Evolutionary conservation across 1,140 invertebrate genomes (phyloP).

Genomic region (Oncopodura yosiiana): DNA sequence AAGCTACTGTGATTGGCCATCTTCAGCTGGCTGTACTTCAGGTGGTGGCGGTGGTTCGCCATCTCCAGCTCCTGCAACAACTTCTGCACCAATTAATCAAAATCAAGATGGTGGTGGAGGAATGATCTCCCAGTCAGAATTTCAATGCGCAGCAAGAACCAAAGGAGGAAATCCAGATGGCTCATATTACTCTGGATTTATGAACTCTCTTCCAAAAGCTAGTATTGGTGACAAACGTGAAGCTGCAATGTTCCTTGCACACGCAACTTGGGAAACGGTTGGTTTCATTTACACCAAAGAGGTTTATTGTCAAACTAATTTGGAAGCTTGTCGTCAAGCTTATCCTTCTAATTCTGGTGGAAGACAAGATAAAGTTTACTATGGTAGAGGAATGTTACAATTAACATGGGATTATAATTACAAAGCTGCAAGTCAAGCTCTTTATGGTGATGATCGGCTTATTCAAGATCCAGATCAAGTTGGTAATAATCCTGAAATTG

Average conservation of each 20-base stretch:
- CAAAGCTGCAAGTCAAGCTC: conserved; percentile 6
- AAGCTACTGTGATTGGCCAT: conserved; percentile 69
- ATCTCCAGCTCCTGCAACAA: no score
- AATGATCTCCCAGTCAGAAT: conserved; percentile 5
- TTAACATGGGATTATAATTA: conserved; percentile 23
- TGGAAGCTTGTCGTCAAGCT: background rate
- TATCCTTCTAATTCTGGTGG: conserved; percentile 9
- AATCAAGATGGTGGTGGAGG: no score
- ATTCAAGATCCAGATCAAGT: background rate
- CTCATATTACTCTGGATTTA: background rate
- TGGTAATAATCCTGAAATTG: background rate
- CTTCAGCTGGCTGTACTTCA: no score
- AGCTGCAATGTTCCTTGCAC: conserved; percentile 4
- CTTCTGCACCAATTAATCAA: no score
- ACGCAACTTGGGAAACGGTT: conserved; percentile 9
- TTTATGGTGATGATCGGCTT: background rate
- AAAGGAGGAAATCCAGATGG: conserved; percentile 1
- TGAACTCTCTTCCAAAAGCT: background rate
- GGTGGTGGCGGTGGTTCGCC: no score
- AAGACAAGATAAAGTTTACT: conserved; percentile 8
- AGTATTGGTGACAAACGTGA: background rate
- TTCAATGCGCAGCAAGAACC: conserved; percentile 4
- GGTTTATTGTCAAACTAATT: background rate
- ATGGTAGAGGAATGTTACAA: conserved; percentile 25
- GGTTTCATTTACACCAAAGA: conserved; percentile 9